Conservation (phyloP, 2,888 invertebrate species). For the Eupeodes latifasciatus region DNA sequence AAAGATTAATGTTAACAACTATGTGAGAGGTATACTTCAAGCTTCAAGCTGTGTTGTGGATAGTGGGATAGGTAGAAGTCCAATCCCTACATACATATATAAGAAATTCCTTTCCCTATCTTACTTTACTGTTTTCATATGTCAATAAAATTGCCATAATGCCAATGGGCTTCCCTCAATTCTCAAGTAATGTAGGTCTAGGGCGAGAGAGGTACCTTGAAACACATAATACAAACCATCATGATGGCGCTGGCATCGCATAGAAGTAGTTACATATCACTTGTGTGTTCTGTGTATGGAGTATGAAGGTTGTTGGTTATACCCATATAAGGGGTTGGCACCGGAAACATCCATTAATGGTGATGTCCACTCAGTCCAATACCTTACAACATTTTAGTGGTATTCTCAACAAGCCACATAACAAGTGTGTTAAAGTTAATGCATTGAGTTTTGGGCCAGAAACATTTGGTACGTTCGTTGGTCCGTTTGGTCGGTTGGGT, state of each 20-base stretch:
- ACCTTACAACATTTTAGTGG: slow-evolving; percentile 73
- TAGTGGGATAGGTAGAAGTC: slow-evolving; percentile 20
- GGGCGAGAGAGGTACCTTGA: neutral
- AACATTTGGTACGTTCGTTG: slow-evolving; percentile 22
- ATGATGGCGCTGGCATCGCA: neutral
- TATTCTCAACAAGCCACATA: slow-evolving; percentile 71
- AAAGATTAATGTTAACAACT: slow-evolving; percentile 54
- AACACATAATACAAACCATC: slow-evolving; percentile 8
- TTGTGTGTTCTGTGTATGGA: neutral
- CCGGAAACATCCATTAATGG: slow-evolving; percentile 72
- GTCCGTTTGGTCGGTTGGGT: neutral
- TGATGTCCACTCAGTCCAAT: slow-evolving; percentile 67
- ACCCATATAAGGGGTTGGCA: slow-evolving; percentile 32
- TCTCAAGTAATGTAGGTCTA: slow-evolving; percentile 5
- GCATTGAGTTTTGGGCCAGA: slow-evolving; percentile 46
- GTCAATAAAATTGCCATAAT: slow-evolving; percentile 67
- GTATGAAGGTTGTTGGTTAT: neutral
- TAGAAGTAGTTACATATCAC: neutral
- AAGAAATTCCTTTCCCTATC: slow-evolving; percentile 36
- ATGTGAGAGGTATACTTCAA: neutral
- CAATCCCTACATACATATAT: slow-evolving; percentile 5
- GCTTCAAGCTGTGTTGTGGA: neutral
- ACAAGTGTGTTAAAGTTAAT: slow-evolving; percentile 63
- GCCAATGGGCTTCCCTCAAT: slow-evolving; percentile 51
- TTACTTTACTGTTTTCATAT: slow-evolving; percentile 46